Conservation (phyloP, 1,140 invertebrate genomes). For the Dendroctonus valens region DNA sequence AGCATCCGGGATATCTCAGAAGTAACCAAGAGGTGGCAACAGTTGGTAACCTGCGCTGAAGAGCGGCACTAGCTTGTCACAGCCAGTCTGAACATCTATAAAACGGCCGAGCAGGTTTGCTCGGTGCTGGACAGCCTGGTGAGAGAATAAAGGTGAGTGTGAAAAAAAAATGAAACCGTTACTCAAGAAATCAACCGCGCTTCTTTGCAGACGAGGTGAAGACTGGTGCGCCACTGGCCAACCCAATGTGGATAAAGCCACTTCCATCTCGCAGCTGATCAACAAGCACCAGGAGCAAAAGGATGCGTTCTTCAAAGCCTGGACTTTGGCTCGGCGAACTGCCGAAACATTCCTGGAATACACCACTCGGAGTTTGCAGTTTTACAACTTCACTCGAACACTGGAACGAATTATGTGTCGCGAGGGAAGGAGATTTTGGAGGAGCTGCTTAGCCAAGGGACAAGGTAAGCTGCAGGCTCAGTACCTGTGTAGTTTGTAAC, state of each 20-base stretch:
- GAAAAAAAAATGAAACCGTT: not conserved
- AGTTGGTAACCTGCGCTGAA: slow-evolving; percentile 93
- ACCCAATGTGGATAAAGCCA: slow-evolving; percentile 57
- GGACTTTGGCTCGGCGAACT: slow-evolving; percentile 89
- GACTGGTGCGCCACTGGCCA: slow-evolving; percentile 87
- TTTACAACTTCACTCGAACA: slow-evolving; percentile 81
- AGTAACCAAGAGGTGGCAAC: slow-evolving; percentile 94
- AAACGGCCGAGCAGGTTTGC: slow-evolving; percentile 96
- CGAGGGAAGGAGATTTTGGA: slow-evolving; percentile 65
- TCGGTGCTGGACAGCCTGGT: slow-evolving; percentile 94
- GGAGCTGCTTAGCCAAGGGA: slow-evolving; percentile 89
- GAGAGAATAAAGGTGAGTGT: slow-evolving; percentile 75
- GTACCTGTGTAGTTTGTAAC: not conserved
- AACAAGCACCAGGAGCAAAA: slow-evolving; percentile 98
- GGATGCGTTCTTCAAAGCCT: slow-evolving; percentile 89
- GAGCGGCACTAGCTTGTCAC: slow-evolving; percentile 95
- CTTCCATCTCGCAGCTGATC: slow-evolving; percentile 74
- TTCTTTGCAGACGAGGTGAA: slow-evolving; percentile 69
- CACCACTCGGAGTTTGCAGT: slow-evolving; percentile 80
- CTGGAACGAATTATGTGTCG: slow-evolving; percentile 63
- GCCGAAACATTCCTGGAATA: slow-evolving; percentile 97
- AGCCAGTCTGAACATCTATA: slow-evolving; percentile 96
- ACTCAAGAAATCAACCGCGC: not conserved
- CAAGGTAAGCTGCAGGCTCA: slow-evolving; percentile 42
- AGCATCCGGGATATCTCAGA: slow-evolving; percentile 89